These are phyloP conservation scores for Nymphalis polychloros DNA, from an alignment of 2,888 invertebrate species.

Conservation along the genomic window DNA sequence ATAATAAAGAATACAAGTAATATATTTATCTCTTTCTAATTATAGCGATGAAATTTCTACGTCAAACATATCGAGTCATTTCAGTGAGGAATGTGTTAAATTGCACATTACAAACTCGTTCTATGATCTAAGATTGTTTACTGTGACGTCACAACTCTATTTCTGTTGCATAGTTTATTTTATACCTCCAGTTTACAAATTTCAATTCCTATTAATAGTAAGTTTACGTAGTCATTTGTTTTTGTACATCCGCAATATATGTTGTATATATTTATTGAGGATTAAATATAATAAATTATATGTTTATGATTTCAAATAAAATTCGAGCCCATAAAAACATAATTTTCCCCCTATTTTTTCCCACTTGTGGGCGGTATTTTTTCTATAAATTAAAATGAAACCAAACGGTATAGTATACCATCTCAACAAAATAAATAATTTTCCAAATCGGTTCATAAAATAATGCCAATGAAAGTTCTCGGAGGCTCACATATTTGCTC, in stretches of 20 bases:
- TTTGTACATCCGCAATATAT: constrained; percentile 29
- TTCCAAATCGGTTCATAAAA: too few relatives aligned
- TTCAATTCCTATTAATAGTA: constrained; percentile 27
- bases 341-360: too few relatives aligned
- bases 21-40: background rate
- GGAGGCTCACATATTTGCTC: too few relatives aligned
- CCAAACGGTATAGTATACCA: too few relatives aligned
- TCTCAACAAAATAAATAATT: too few relatives aligned
- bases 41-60: constrained; percentile 2
- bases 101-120: constrained; percentile 32
- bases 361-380: too few relatives aligned
- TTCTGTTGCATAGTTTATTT: constrained; percentile 36
- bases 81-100: constrained; percentile 32
- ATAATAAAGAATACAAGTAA: too few relatives aligned
- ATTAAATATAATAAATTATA: background rate
- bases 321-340: too few relatives aligned
- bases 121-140: constrained; percentile 35
- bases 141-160: constrained; percentile 41
- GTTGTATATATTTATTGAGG: background rate
- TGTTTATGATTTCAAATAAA: too few relatives aligned
- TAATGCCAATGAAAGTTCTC: too few relatives aligned
- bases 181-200: constrained; percentile 34
- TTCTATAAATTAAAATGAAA: too few relatives aligned
- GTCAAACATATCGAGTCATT: constrained; percentile 27
- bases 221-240: constrained; percentile 27